Percentiles rank a stretch among this genome's conserved stretches.
Conservation (phyloP, 2,113 vertebrate species). For the Neomonachus schauinslandi region DNA sequence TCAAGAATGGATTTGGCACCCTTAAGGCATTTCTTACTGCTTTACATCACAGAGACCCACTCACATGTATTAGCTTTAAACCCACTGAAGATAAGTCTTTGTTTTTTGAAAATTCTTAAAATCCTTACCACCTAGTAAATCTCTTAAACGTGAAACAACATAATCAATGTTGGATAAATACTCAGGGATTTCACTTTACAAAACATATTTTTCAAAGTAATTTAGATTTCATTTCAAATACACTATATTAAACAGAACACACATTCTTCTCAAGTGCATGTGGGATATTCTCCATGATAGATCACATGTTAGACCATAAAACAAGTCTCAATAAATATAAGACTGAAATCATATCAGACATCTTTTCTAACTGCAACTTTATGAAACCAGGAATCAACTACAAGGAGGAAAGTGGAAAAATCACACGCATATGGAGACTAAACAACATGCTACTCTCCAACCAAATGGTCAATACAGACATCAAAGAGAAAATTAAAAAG, state of each 20-base stretch:
- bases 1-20: not conserved
- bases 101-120: not conserved
- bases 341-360: not conserved
- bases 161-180: not conserved
- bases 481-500: not conserved
- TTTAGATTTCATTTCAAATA: constrained; percentile 23
- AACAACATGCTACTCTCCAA: not conserved
- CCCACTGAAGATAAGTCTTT: not conserved
- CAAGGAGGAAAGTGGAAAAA: not conserved
- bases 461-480: not conserved
- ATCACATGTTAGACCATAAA: not conserved
- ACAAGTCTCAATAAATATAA: not conserved
- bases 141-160: not conserved
- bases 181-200: constrained; percentile 3
- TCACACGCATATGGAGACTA: not conserved
- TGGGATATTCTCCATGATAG: not conserved
- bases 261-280: not conserved
- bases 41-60: not conserved
- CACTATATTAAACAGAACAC: not conserved
- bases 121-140: not conserved
- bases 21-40: not conserved
- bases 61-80: not conserved
- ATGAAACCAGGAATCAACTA: not conserved
- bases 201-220: constrained; percentile 27
- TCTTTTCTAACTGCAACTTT: not conserved